Evolutionary conservation across 2,113 vertebrate genomes (phyloP), one percentile per base, ranked within the genome.

Genomic region (Scophthalmus maximus): DNA sequence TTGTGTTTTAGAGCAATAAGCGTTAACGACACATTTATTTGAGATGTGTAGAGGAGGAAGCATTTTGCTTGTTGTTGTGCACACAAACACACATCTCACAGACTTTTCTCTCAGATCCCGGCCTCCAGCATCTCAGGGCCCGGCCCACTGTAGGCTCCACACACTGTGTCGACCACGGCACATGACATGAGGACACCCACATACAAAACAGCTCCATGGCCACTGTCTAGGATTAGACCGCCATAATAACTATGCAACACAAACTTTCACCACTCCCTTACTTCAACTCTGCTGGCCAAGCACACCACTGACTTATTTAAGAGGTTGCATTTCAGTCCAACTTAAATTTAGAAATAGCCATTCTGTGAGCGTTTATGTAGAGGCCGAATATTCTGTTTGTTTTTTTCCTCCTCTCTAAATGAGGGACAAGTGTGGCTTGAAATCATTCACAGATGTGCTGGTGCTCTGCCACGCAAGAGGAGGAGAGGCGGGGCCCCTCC

Each of bases 401-500:
- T 78, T 68, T 69, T 10, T 4, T 8, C 17, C 34, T 32, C 68
- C 29, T 64, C 59, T 80, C 20, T 63, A 69, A 81, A 63, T 46
- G 68, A 79, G 64, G 58, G 65, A 72, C 68, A 83, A 85, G 84
- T 81, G 85, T 56, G 74, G 58, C 74, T 81, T 87, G 60, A 83
- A 87, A 91, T 84, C 72, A 83, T 83, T 88, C 82, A 82, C 91
- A 90, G 88, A 91, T 92, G 88, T 91, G 78, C 62, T 85, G 73
- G 73, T 81, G 72, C 60, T 76, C 76, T 88, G 84, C 81, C 85
- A 85, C 26, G 51, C 70, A 65, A 71, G 52, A 81, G 42, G 64
- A 87, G 32, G 25, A 82, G 80, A 76, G 68, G 69, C 75, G 59
- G 42, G 63, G 79, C 78, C 56, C 68, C 81, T 81, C 71, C 78